Evolutionary conservation across 1,140 invertebrate species (phyloP).

Genomic region (Euura lappo): DNA sequence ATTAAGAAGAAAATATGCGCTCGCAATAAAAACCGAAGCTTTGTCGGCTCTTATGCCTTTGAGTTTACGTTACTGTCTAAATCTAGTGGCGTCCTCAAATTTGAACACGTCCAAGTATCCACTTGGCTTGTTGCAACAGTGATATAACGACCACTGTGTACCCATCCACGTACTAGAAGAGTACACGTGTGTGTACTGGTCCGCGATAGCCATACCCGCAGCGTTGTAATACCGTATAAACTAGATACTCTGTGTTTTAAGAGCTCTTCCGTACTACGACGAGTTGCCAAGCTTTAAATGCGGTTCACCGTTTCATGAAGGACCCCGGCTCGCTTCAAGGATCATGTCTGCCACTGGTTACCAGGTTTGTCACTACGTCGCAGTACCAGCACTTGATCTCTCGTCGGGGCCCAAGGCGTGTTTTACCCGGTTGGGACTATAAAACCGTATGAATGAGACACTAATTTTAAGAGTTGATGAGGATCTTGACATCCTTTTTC

Average conservation of each 20-base stretch:
- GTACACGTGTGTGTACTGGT: background rate
- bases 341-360: no score
- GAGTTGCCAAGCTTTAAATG: conserved; percentile 36
- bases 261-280: conserved; percentile 25
- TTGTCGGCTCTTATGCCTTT: background rate
- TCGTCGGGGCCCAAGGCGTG: no score
- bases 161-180: no score
- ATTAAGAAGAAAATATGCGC: background rate
- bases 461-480: no score
- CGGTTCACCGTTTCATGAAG: conserved; percentile 42
- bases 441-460: no score
- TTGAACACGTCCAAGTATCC: background rate
- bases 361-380: no score
- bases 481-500: no score
- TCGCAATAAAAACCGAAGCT: background rate
- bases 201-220: background rate
- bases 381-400: no score
- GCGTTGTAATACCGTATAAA: no score
- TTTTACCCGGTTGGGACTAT: no score
- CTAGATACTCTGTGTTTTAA: conserved; percentile 14
- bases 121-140: background rate
- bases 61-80: background rate
- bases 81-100: background rate
- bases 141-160: background rate
- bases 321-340: conserved; percentile 16